These are phyloP conservation scores for Pomacea canaliculata DNA, from an alignment of 2,888 invertebrate species.

Conservation along the genomic window DNA sequence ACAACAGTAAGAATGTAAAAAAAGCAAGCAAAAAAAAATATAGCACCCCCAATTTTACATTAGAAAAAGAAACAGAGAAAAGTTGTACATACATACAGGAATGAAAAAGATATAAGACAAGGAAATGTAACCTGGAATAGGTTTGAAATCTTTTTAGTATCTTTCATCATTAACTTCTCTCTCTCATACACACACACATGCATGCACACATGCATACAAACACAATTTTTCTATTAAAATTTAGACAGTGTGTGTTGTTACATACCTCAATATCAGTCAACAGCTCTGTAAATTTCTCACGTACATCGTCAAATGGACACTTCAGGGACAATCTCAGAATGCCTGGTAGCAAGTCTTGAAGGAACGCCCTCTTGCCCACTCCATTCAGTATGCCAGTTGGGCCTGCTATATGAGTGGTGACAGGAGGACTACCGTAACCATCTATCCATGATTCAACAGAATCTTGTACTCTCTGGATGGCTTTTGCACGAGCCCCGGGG, in stretches of 20 bases:
- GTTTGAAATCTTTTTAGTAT: not conserved
- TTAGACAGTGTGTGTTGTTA: too few species aligned
- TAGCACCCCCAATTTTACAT: too few species aligned
- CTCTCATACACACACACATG: conserved; percentile 10
- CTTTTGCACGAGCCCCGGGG: conserved; percentile 30
- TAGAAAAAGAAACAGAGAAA: too few species aligned
- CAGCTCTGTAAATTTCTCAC: conserved; percentile 74
- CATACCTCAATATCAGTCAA: conserved; percentile 75
- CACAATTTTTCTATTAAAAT: not conserved
- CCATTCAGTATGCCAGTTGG: conserved; percentile 27
- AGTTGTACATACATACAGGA: too few species aligned
- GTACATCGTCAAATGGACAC: conserved; percentile 76
- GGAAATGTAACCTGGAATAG: too few species aligned
- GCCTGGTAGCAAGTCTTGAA: conserved; percentile 73
- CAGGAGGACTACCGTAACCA: conserved; percentile 44
- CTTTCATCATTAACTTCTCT: not conserved
- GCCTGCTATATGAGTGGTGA: too few species aligned
- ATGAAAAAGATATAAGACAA: too few species aligned
- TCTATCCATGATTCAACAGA: conserved; percentile 45
- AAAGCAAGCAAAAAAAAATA: too few species aligned
- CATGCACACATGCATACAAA: conserved; percentile 7
- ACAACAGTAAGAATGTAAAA: too few species aligned
- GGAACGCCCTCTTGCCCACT: conserved; percentile 71
- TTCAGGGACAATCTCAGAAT: conserved; percentile 75
- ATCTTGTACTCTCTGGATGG: conserved; percentile 33